Evolutionary conservation across 2,888 invertebrate genomes (phyloP).

Genomic region (Hydropsyche betteni): DNA sequence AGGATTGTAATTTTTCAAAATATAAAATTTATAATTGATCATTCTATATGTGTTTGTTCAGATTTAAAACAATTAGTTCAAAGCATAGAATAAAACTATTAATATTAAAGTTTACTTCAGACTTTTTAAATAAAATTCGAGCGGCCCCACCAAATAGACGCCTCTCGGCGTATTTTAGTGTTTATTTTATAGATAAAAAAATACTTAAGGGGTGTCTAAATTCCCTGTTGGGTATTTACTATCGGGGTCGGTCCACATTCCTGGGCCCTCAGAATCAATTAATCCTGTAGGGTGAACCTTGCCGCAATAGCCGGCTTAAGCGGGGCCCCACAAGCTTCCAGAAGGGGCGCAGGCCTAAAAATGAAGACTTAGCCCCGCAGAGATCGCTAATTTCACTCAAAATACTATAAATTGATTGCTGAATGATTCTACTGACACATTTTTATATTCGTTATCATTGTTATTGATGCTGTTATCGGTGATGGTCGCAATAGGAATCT

Average conservation of each 20-base stretch:
- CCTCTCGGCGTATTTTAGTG: not conserved
- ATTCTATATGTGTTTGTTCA: no score
- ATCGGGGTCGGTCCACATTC: slow-evolving; percentile 26
- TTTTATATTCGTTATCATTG: no score
- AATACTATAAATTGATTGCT: no score
- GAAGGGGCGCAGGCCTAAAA: not conserved
- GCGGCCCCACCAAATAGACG: no score
- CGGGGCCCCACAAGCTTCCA: slow-evolving; percentile 26
- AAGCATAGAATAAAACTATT: no score
- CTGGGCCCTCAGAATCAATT: slow-evolving; percentile 36
- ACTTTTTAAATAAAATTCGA: no score
- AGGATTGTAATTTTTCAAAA: no score
- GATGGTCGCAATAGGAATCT: not conserved
- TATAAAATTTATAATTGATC: no score
- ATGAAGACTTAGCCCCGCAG: slow-evolving; percentile 1
- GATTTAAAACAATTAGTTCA: no score
- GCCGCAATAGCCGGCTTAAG: slow-evolving; percentile 39
- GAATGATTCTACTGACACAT: no score
- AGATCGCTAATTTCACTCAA: slow-evolving; percentile 11
- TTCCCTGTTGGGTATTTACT: slow-evolving; percentile 40
- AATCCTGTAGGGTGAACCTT: slow-evolving; percentile 22
- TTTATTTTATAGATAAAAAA: slow-evolving; percentile 38
- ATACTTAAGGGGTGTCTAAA: slow-evolving; percentile 4
- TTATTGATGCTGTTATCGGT: no score
- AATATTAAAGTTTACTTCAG: no score